A percentile compares a stretch with the other conserved stretches of the same genome.
phyloP scores from a whole-genome alignment of 2,888 invertebrate genomes.

The Bimastos eiseni region DNA sequence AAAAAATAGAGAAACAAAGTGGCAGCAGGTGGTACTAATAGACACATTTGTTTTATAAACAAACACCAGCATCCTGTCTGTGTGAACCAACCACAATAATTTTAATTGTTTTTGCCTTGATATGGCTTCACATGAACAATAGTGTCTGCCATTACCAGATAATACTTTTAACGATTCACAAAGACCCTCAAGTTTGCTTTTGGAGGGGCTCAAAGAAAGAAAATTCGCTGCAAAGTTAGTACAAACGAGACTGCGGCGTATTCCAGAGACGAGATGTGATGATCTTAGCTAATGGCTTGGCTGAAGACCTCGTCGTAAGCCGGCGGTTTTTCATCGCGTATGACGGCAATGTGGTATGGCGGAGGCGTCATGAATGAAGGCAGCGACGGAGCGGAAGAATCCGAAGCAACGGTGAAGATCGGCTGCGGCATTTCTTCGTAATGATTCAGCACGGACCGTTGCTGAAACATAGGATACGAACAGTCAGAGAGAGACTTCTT shows the following conservation, averaged over 20 bases:
- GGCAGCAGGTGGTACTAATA: too few species aligned
- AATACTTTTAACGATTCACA: not conserved
- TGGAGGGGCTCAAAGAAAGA: not conserved
- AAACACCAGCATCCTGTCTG: too few species aligned
- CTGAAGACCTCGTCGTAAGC: constrained; percentile 1
- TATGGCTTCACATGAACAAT: too few species aligned
- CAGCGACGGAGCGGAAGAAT: not conserved
- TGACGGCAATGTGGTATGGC: not conserved
- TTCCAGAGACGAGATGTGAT: not conserved
- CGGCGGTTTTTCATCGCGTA: not conserved
- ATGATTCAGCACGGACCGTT: constrained; percentile 21
- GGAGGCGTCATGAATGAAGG: constrained; percentile 16
- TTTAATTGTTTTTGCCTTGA: too few species aligned
- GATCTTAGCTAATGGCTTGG: not conserved
- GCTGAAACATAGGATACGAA: not conserved
- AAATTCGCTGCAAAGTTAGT: not conserved
- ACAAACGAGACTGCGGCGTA: not conserved
- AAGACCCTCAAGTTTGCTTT: not conserved
- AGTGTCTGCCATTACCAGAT: not conserved
- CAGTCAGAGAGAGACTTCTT: not conserved
- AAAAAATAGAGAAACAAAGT: too few species aligned
- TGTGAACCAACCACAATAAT: too few species aligned
- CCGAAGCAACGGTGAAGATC: not conserved
- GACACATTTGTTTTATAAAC: too few species aligned
- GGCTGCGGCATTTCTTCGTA: constrained; percentile 23